phyloP scores from a whole-genome alignment of 1,140 invertebrate genomes.

The Nautilus pompilius region DNA sequence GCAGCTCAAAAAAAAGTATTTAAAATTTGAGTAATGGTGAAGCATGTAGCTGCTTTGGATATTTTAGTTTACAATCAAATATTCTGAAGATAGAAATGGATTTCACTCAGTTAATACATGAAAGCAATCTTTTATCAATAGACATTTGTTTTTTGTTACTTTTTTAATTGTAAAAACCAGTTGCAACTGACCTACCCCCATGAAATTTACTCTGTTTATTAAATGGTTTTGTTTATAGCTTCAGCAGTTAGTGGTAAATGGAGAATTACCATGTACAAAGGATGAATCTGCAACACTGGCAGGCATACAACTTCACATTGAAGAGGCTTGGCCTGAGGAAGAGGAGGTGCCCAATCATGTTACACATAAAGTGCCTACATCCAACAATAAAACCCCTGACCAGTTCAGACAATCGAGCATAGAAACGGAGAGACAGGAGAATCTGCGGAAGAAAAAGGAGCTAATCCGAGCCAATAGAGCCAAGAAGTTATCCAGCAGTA shows the following conservation, averaged over 20 bases:
- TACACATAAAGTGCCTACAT: conserved; percentile 11
- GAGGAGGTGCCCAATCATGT: conserved; percentile 38
- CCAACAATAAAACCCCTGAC: conserved; percentile 3
- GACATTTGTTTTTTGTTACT: too few species aligned
- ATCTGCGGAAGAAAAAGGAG: conserved; percentile 41
- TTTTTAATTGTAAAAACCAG: too few species aligned
- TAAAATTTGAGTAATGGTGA: too few species aligned
- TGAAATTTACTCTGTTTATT: too few species aligned
- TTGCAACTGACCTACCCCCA: too few species aligned
- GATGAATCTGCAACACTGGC: conserved; percentile 69
- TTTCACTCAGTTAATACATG: too few species aligned
- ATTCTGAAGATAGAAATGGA: too few species aligned
- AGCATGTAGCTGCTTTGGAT: too few species aligned
- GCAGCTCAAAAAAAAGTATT: too few species aligned
- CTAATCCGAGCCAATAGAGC: conserved; percentile 47
- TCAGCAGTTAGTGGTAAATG: conserved; percentile 65
- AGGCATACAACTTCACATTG: conserved; percentile 67
- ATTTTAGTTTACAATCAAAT: too few species aligned
- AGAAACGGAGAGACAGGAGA: conserved; percentile 32
- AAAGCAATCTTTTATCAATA: too few species aligned
- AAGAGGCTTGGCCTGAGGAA: conserved; percentile 64
- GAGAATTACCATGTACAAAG: conserved; percentile 67
- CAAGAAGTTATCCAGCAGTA: conserved; percentile 46
- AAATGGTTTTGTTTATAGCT: too few species aligned
- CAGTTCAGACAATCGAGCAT: not conserved